Percentiles rank a stretch among this genome's conserved stretches.
phyloP scores from a whole-genome alignment of 2,888 invertebrate genomes.

The Bombylius major region DNA sequence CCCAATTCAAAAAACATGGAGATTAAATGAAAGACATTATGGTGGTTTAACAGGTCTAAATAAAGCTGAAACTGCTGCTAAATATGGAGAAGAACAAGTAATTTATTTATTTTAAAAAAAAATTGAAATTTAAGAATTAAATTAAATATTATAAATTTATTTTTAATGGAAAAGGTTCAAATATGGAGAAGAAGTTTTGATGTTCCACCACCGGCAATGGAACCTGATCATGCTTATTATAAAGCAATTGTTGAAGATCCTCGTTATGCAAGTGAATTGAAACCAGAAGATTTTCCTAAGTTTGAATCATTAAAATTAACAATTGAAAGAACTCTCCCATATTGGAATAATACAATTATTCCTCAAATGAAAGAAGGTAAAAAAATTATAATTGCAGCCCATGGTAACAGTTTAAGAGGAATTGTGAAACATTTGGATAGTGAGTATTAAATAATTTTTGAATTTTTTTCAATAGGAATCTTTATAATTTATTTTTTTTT shows the following conservation, averaged over 20 bases:
- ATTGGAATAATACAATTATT: conserved; percentile 73
- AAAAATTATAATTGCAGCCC: conserved; percentile 71
- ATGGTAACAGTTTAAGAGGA: conserved; percentile 77
- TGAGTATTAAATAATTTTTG: conserved; percentile 32
- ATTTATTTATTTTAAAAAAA: background rate
- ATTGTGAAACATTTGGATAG: conserved; percentile 81
- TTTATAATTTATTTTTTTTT: background rate
- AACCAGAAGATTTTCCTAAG: conserved; percentile 67
- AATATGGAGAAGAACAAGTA: conserved; percentile 76
- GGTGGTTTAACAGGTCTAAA: conserved; percentile 81
- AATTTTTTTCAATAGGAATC: background rate
- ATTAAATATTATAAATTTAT: background rate
- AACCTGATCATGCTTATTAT: conserved; percentile 63
- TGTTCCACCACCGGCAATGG: conserved; percentile 75
- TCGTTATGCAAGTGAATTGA: conserved; percentile 60
- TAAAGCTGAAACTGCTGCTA: conserved; percentile 75
- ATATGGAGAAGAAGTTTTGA: conserved; percentile 83
- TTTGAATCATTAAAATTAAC: conserved; percentile 76
- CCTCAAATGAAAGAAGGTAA: conserved; percentile 68
- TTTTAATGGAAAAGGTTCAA: conserved; percentile 42
- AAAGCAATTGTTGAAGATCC: conserved; percentile 64
- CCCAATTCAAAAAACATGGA: conserved; percentile 65
- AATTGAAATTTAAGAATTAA: background rate
- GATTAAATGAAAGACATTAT: conserved; percentile 79
- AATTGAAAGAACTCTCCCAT: conserved; percentile 72